phyloP scores from a whole-genome alignment of 2,888 invertebrate species.

The Clanis bilineata region DNA sequence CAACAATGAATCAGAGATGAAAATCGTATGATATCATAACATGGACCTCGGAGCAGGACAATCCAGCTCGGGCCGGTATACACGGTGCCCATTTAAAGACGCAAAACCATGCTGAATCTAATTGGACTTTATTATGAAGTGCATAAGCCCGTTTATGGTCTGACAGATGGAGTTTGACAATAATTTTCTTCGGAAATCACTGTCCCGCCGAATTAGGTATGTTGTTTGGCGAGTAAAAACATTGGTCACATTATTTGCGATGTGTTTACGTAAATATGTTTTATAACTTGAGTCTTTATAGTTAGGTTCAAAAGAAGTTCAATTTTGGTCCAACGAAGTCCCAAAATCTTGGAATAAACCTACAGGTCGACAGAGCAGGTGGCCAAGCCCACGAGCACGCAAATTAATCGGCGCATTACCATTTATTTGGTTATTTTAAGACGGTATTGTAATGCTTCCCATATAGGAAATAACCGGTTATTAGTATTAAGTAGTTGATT shows the following conservation, averaged over 20 bases:
- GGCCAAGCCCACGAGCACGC: not conserved
- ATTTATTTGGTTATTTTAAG: not conserved
- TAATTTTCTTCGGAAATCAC: conserved; percentile 41
- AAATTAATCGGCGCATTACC: not conserved
- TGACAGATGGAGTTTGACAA: conserved; percentile 9
- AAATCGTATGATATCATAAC: conserved; percentile 29
- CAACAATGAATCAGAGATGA: conserved; percentile 31
- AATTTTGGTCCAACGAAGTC: not conserved
- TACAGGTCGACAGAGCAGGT: not conserved
- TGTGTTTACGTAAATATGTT: conserved; percentile 15
- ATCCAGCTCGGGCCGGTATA: conserved; percentile 57
- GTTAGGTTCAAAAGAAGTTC: not conserved
- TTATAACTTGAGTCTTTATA: not conserved
- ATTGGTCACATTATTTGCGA: conserved; percentile 12
- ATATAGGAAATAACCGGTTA: not conserved
- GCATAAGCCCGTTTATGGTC: conserved; percentile 31
- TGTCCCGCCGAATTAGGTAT: conserved; percentile 54
- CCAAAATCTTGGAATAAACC: not conserved
- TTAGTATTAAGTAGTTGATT: not conserved
- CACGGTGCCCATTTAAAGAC: conserved; percentile 52
- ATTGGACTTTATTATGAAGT: conserved; percentile 27
- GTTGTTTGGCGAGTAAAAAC: conserved; percentile 41
- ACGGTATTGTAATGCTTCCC: conserved; percentile 1
- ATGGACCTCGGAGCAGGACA: conserved; percentile 46
- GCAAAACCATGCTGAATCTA: conserved; percentile 30